Base-by-base conservation (phyloP, 2,888 invertebrate species). In the Tinea trinotella region DNA sequence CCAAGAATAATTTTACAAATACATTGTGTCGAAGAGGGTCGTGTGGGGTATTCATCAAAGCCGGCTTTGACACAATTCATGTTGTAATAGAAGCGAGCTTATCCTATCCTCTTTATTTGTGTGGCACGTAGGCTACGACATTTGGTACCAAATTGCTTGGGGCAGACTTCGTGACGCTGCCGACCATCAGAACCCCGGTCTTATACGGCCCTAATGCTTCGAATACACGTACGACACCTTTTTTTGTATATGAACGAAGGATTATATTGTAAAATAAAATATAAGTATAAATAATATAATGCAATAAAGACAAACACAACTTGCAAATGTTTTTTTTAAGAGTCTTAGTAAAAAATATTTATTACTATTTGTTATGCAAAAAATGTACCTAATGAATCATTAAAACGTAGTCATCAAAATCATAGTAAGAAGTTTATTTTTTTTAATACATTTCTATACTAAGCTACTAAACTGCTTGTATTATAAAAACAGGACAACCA, bases 91-190 rank as follows among this genome's bases (percentile, higher is more conserved):
- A 65, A 68, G 69, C 44, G 61, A 68, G 71, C 69, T 76, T 73
- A 78, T 79, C 71, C 76, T 65, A 64, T 72, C 78, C 74, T 77
- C 76, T 83, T 79, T 83, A 82, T 82, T 79, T 79, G 81, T 79
- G 67, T 65, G 73, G 79, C 84, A 84, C 83, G 84, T 85, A 78
- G 67, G 65, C 61, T 73, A 73, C 77, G 83, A 84, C 83, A 83
- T 83, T 84, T 81, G 84, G 76, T 75, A 80, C 77, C 71, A 82
- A 85, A 85, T 85, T 85, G 84, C 83, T 78, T 78, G 65, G 70
- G 76, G 82, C 74, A 68, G 74, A 72, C 74, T 76, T 75, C 79
- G 80, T 80, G 82, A 77, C 78, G 70, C 64, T 22, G n/a, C 18
- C 15, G 34, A 13, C 22, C 22, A 13, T 5, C n/a, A 15, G 22